Base-by-base conservation (phyloP, 2,888 invertebrate species). In the Chorisops tibialis region DNA sequence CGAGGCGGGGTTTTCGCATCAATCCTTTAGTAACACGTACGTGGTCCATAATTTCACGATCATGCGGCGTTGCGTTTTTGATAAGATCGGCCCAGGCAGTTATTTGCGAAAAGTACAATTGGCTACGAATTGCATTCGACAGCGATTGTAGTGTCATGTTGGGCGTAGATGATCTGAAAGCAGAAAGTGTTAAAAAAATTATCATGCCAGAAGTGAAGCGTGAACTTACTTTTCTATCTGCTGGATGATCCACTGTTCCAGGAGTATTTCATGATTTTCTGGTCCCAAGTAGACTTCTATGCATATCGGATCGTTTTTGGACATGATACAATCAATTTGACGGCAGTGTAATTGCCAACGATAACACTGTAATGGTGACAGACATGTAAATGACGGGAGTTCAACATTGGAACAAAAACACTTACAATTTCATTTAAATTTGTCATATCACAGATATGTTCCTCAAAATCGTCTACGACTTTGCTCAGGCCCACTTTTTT, bases 61-160 rank as follows among this genome's bases (percentile, higher is more conserved):
- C 77, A 47, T 73, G 73, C 30, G 62, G 63, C n/a, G 59, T 58
- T 12, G 63, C 49, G 61, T 78, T 76, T 45, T 75, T 74, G 52
- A 79, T 69, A 30, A 77, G 70, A 72, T 79, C 79, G 65, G 76
- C 85, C 96, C 96, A 97, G 60, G 96, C 94, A 54, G 94, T 91
- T 68, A 97, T 86, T 82, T 97, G 96, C 4, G 96, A 97, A 81
- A 97, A 97, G 81, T 96, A 94, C 64, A 97, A 84, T 78, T 95
- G 94, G 5, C 96, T 96, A 66, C 95, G 86, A 50, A 97, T 89
- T 52, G 96, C 96, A 79, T 93, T 93, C 73, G 95, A 85, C 69
- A 97, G 81, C 78, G 92, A 91, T 71, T 88, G 86, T 65, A 79
- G 67, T 59, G 77, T 78, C 77, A 78, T 78, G 49, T 87, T 86